A percentile compares a stretch with the other conserved stretches of the same genome.
phyloP scores from a whole-genome alignment of 2,888 invertebrate species.

The Sesamia inferens region DNA sequence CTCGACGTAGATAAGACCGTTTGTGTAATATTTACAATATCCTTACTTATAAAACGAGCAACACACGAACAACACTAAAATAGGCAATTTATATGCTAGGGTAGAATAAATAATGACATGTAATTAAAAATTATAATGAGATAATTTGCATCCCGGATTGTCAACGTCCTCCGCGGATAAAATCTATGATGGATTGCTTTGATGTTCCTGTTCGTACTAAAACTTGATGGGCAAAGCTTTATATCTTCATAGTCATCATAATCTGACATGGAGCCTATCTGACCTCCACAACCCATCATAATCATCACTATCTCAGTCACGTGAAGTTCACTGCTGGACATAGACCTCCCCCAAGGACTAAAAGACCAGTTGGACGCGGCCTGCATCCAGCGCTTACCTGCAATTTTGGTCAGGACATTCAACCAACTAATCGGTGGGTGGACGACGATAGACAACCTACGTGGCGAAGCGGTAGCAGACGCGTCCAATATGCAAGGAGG shows the following conservation, averaged over 20 bases:
- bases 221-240: not conserved
- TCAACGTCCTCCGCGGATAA: conserved; percentile 43
- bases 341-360: too few relatives aligned
- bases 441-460: too few relatives aligned
- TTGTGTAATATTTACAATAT: conserved; percentile 25
- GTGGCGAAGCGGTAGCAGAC: too few relatives aligned
- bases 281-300: too few relatives aligned
- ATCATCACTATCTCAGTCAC: too few relatives aligned
- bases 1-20: conserved; percentile 17
- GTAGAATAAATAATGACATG: conserved; percentile 42
- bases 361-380: too few relatives aligned
- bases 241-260: not conserved
- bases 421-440: too few relatives aligned
- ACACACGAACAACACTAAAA: conserved; percentile 14
- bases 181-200: conserved; percentile 24
- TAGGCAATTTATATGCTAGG: conserved; percentile 36
- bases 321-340: too few relatives aligned
- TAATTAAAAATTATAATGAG: conserved; percentile 60
- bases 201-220: conserved; percentile 9
- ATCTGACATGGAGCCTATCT: too few relatives aligned
- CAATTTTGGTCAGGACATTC: too few relatives aligned
- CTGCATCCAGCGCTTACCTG: too few relatives aligned
- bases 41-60: conserved; percentile 8
- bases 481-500: too few relatives aligned
- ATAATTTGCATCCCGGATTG: conserved; percentile 55